A percentile compares a stretch with the other conserved stretches of the same genome.
These are phyloP conservation scores for Mongoloraphidia duomilia DNA, from an alignment of 2,888 invertebrate species.

Conservation along the genomic window DNA sequence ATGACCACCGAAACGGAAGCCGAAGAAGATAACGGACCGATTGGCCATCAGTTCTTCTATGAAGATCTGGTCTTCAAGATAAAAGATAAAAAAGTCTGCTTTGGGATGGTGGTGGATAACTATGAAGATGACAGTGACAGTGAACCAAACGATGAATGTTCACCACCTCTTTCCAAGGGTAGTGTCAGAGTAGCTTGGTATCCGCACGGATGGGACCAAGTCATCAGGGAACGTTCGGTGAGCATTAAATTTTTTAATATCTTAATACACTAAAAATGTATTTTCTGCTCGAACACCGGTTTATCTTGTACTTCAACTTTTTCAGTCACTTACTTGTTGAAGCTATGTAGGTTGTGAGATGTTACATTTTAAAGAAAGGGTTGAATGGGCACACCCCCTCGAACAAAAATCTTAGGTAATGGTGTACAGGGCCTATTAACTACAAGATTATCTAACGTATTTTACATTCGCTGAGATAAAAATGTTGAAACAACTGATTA, in stretches of 20 bases:
- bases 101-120: constrained; percentile 7
- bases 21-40: not conserved
- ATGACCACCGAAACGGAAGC: not conserved
- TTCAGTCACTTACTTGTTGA: no score
- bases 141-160: not conserved
- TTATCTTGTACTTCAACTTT: no score
- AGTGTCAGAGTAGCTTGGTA: constrained; percentile 5
- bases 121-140: constrained; percentile 7
- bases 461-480: no score
- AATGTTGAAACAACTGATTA: no score
- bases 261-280: no score
- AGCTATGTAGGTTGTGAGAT: no score
- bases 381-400: no score
- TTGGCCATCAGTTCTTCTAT: constrained; percentile 3
- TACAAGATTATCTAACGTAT: no score
- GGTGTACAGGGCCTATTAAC: no score
- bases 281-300: no score
- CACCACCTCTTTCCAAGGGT: constrained; percentile 3
- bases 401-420: no score
- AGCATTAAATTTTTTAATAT: not conserved
- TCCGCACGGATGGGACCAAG: constrained; percentile 5
- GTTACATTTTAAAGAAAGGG: no score
- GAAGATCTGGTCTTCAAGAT: constrained; percentile 7
- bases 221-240: constrained; percentile 4
- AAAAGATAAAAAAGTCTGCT: constrained; percentile 5